These are phyloP conservation scores for Drosophila ohnishii DNA, from an alignment of 1,140 invertebrate genomes.

Conservation along the genomic window DNA sequence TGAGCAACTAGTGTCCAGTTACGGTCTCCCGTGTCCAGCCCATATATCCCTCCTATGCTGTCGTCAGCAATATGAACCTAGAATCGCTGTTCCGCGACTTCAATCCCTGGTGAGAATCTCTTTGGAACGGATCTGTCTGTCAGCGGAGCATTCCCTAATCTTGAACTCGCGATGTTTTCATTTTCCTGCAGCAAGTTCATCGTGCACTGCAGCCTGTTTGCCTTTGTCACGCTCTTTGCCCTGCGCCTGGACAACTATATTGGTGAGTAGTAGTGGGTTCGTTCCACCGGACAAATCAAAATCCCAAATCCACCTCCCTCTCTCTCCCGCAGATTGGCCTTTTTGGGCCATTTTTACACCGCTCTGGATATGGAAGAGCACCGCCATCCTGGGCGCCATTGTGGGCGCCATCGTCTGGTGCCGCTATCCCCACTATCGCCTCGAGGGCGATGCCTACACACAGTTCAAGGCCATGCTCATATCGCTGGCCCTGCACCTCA, in stretches of 20 bases:
- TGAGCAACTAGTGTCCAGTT: conserved; percentile 71
- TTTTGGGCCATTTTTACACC: conserved; percentile 97
- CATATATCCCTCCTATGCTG: conserved; percentile 24
- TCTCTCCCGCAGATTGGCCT: conserved; percentile 88
- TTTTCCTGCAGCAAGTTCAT: conserved; percentile 94
- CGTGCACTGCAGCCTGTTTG: conserved; percentile 95
- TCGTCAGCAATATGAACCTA: conserved; percentile 88
- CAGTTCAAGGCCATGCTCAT: conserved; percentile 99
- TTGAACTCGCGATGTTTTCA: conserved; percentile 1
- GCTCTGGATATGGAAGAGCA: conserved; percentile 98
- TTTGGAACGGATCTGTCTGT: neutral
- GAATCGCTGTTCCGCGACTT: conserved; percentile 95
- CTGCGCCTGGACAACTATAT: conserved; percentile 94
- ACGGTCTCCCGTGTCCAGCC: conserved; percentile 24
- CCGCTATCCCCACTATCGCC: conserved; percentile 95
- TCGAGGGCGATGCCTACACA: conserved; percentile 97
- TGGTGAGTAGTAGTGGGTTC: conserved; percentile 32
- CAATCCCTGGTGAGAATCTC: conserved; percentile 90
- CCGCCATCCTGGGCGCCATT: conserved; percentile 94
- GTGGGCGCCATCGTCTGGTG: conserved; percentile 97
- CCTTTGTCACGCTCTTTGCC: conserved; percentile 95
- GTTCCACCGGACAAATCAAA: no score
- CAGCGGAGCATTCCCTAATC: neutral
- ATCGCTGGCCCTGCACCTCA: conserved; percentile 95
- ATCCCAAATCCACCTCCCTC: neutral